Evolutionary conservation across 2,888 invertebrate species (phyloP), one percentile per base, ranked within the genome.

Genomic region (Drosophila rellima): DNA sequence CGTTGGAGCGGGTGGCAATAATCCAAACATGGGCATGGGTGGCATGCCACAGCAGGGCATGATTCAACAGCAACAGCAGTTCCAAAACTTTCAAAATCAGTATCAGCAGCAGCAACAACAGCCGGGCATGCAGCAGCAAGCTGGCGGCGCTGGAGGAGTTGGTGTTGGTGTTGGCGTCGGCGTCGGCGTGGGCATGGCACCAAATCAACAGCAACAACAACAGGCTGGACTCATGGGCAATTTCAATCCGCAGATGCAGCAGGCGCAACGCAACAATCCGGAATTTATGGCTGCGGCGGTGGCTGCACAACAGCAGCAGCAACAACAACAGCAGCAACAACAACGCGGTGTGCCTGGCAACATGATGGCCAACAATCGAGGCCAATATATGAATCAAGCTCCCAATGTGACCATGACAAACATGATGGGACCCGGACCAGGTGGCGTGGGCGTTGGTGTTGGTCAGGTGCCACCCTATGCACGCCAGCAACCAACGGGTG

Each of bases 351-450:
- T 80, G 2, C 88, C 89, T 3, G 76, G 83, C 13, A 75, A 80
- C 15, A 88, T 85, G 90, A 90, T 91, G 82, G 88, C 89, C 48
- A 90, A 89, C 10, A 92, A 91, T 82, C 89, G 93, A 2, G 90
- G 91, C 0, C 92, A 93, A 64, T 93, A 92, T 57, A 92, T 93
- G 90, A 91, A 90, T 90, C 94, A 96, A 93, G 96, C 96, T 3
- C 97, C 97, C 1, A 97, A 97, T 91, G 97, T 97, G 1, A 96
- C 97, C 1, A 97, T 97, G 97, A 95, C 95, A 56, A 93, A 91
- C 60, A 93, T 93, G 91, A 91, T 92, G 90, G 90, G 89, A 2
- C 93, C 92, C 15, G 85, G 90, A 13, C 85, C 85, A 3, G 89
- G 89, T 2, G 82, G 82, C 11, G 80, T 80, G 2, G 81, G 81